Percentiles rank a stretch among this genome's conserved stretches.
Evolutionary conservation across 1,140 invertebrate species (phyloP).

Genomic region (Drosophila melanogaster): Release_6_plus_ISO1_MT NT_037436.4:15421501-15422000

Average conservation of each 20-base stretch:
- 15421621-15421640: background rate
- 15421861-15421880: constrained; percentile 70
- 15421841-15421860: constrained; percentile 81
- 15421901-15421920: constrained; percentile 82
- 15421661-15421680: constrained; percentile 53
- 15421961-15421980: constrained; percentile 73
- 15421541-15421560: constrained; percentile 76
- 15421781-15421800: constrained; percentile 20
- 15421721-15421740: constrained; percentile 80
- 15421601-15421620: constrained; percentile 37
- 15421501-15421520: constrained; percentile 12
- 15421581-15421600: constrained; percentile 65
- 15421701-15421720: constrained; percentile 71
- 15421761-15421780: constrained; percentile 66
- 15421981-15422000: constrained; percentile 6
- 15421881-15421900: constrained; percentile 72
- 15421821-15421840: constrained; percentile 63
- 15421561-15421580: constrained; percentile 82
- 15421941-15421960: constrained; percentile 79
- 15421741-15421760: constrained; percentile 81
- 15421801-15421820: constrained; percentile 1
- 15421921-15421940: constrained; percentile 81
- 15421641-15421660: background rate
- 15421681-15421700: constrained; percentile 2
- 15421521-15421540: constrained; percentile 75